Base-by-base conservation (phyloP, 2,797 vertebrate species). In the Myripristis jacobus region DNA sequence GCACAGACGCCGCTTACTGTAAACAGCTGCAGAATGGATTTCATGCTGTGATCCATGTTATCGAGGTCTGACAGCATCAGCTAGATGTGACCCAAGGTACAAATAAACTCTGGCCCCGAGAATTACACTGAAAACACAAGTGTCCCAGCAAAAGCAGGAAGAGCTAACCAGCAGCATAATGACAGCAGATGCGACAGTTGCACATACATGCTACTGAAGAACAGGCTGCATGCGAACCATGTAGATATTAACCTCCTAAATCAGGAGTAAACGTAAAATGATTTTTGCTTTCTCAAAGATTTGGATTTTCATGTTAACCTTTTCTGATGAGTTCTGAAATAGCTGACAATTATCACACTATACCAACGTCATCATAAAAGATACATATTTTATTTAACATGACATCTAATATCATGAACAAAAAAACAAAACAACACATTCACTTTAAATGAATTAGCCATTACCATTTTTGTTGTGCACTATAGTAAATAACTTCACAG, bases 41-140 rank as follows among this genome's bases (percentile, higher is more conserved):
- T 66, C 22, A 57, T 25, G 22, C 10, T n/a, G 19, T 47, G 46
- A 44, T 59, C 6, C 61, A 54, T 75, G 52, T 34, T 27, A 21
- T 67, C 3, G 12, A 54, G 22, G n/a, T 27, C 10, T 50, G 21
- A 68, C 2, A 22, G 34, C 12, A 46, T 43, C 22, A 43, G 5
- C 1, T 7, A 64, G 18, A 52, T 60, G 25, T 56, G 64, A 64
- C 34, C 11, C 0, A 1, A 34, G 0, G 25, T 41, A 55, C 36
- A 74, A 64, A 47, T 19, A 44, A 64, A 59, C 31, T 19, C 46
- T 16, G 48, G 29, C 57, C 70, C 18, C n/a, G 3, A 51, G 8
- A 60, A 58, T 52, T 55, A 63, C 29, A 22, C 46, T 22, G 29
- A 65, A 65, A 70, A 71, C 50, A 77, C 5, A 70, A 38, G 64